Base-by-base conservation (phyloP, 2,113 vertebrate genomes). In the Hyaena hyaena region DNA sequence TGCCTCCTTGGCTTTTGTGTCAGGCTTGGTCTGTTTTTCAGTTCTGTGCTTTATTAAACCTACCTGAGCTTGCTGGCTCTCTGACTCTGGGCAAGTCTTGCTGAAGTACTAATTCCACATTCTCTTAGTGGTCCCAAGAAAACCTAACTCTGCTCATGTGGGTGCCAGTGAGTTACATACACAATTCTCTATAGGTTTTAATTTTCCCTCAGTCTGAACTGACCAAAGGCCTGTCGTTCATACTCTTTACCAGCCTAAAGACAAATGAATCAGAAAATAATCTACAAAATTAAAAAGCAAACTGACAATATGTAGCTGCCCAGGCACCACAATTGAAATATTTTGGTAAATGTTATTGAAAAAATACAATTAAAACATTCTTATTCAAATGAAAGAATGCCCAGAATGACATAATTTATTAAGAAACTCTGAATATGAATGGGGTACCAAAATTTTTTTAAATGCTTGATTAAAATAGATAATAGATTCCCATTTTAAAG, bases 321-420 rank as follows among this genome's bases (percentile, higher is more conserved):
- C 10, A 74, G 45, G 17, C 69, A 71, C 74, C 53, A 53, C 14
- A 65, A 91, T 31, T 66, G 12, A 88, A 93, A 69, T 88, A 83
- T 87, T 97, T 95, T 92, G 69, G 16, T 48, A 96, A 91, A 83
- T 74, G 21, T 35, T 69, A 26, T 66, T 68, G 58, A 90, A 87
- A 76, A 92, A 50, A 61, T 87, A 84, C 85, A 74, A 79, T 53
- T 69, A 71, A 94, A 96, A 63, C 48, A 94, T 43, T 83, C 35
- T 95, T 73, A 77, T 83, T 89, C 28, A 68, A 26, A 19, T 85
- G 73, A 93, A 93, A 94, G 63, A 92, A 96, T 90, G 45, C 35
- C 43, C n/a, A 81, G 82, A 88, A 84, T 90, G 10, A 50, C 16
- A 84, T 83, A 93, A 65, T 95, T 88, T 96, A 33, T n/a, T 86